A percentile compares a stretch with the other conserved stretches of the same genome.
These are phyloP conservation scores for Trachelus tabidus DNA, from an alignment of 2,888 invertebrate genomes.

Conservation along the genomic window DNA sequence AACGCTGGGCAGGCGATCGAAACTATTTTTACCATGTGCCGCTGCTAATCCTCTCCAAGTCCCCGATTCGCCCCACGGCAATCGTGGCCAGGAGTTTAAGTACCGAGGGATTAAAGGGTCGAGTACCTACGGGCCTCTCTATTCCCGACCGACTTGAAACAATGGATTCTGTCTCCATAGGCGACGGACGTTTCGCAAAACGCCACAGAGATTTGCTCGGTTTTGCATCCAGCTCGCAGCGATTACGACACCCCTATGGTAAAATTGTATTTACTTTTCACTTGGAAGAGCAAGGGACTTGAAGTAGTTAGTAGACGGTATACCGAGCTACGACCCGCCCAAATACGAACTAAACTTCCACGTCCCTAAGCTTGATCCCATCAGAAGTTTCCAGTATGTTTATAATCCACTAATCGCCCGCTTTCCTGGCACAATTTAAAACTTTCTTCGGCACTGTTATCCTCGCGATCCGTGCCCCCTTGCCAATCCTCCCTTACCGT, in stretches of 20 bases:
- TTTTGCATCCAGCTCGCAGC: neutral
- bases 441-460: slow-evolving; percentile 50
- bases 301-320: neutral
- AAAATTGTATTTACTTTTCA: slow-evolving; percentile 30
- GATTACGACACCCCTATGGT: slow-evolving; percentile 20
- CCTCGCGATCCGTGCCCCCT: slow-evolving; percentile 16
- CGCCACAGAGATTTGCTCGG: neutral
- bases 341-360: slow-evolving; percentile 14
- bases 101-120: no score
- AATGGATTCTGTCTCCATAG: slow-evolving; percentile 39
- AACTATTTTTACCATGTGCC: no score
- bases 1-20: no score
- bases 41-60: no score
- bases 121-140: neutral
- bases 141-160: slow-evolving; percentile 43
- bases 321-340: slow-evolving; percentile 11
- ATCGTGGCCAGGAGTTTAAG: no score
- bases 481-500: neutral
- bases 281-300: neutral
- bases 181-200: slow-evolving; percentile 14
- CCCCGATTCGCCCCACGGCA: no score
- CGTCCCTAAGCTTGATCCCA: slow-evolving; percentile 43
- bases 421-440: slow-evolving; percentile 60
- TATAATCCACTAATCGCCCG: slow-evolving; percentile 63
- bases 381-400: slow-evolving; percentile 61